Evolutionary conservation across 2,797 vertebrate genomes (phyloP), one percentile per base, ranked within the genome.

Genomic region (Glyptemys insculpta): DNA sequence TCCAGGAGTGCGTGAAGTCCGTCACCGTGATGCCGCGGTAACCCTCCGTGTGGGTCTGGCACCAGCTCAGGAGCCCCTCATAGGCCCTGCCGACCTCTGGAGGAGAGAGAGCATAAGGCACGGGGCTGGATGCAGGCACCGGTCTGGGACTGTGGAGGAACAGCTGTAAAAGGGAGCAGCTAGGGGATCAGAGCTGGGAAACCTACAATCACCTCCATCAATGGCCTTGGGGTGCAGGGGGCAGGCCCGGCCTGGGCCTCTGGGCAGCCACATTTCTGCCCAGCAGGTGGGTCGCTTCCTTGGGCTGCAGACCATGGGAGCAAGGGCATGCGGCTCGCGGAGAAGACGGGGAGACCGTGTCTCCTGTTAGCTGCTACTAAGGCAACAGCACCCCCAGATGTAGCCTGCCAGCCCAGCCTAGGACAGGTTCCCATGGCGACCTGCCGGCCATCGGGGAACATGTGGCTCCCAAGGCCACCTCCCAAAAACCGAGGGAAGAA

Each of bases 31-130:
- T 99, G 0, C 98, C 97, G 0, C 93, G 85, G 72, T 99, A 99
- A 7, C 98, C 98, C 0, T 96, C 98, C 0, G 99, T 99, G 98
- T 99, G 98, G 89, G 98, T 98, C 98, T 99, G 99, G 97, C 99
- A 99, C 99, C 99, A 99, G 81, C 79, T 98, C 86, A 99, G 96
- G 96, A 99, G 96, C 81, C 99, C 98, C 16, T 98, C 98, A 12
- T 97, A 98, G 68, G 98, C 96, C 0, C 97, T 97, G 47, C 93
- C 83, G 0, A 98, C 97, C 87, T 98, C 98, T 97, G 89, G 52
- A 52, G 87, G 53, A 94, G 94, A n/a, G 57, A 50, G 88, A 95
- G 41, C 44, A 49, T 21, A 5, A 8, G 80, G 29, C 0, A 0
- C 47, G 37, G 68, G 9, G 14, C 11, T 49, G 57, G 29, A 52